Conservation (phyloP, 2,888 invertebrate genomes). For the Pseudoips prasinana region DNA sequence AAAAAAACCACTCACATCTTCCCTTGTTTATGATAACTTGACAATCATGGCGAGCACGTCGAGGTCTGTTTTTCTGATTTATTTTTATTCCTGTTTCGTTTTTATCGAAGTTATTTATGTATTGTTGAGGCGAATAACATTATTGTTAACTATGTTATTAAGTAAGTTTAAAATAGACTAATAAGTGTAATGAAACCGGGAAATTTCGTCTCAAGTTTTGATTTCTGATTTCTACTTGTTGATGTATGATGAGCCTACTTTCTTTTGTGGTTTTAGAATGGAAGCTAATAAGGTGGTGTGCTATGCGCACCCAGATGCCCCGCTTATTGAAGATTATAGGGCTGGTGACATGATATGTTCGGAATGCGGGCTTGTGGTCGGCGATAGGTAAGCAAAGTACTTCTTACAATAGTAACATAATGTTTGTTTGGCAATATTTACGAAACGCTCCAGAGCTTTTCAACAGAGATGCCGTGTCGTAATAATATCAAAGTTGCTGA, state of each 20-base stretch:
- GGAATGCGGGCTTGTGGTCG: constrained; percentile 99
- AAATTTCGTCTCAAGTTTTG: constrained; percentile 34
- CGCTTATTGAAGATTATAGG: constrained; percentile 98
- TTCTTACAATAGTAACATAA: constrained; percentile 19
- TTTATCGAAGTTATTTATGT: constrained; percentile 40
- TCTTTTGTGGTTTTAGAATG: constrained; percentile 80
- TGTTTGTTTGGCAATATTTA: constrained; percentile 48
- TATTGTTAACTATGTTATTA: constrained; percentile 42
- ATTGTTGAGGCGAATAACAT: constrained; percentile 41
- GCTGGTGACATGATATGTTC: constrained; percentile 99
- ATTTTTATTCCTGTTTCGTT: constrained; percentile 54
- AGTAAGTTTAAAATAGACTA: constrained; percentile 47
- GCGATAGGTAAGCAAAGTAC: constrained; percentile 88
- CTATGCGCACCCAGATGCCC: constrained; percentile 97
- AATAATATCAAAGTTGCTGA: constrained; percentile 44
- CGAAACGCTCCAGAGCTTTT: constrained; percentile 49
- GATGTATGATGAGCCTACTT: constrained; percentile 52
- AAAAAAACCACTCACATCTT: too few relatives aligned
- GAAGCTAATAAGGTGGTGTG: constrained; percentile 92
- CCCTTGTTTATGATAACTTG: constrained; percentile 50
- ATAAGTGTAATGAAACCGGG: constrained; percentile 30
- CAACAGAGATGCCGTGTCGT: constrained; percentile 38
- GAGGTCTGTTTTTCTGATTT: constrained; percentile 80
- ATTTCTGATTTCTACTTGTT: constrained; percentile 59
- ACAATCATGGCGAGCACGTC: constrained; percentile 86